Percentiles rank a stretch among this genome's conserved stretches.
phyloP scores from a whole-genome alignment of 1,140 invertebrate genomes.

The Heliconius hermathena region DNA sequence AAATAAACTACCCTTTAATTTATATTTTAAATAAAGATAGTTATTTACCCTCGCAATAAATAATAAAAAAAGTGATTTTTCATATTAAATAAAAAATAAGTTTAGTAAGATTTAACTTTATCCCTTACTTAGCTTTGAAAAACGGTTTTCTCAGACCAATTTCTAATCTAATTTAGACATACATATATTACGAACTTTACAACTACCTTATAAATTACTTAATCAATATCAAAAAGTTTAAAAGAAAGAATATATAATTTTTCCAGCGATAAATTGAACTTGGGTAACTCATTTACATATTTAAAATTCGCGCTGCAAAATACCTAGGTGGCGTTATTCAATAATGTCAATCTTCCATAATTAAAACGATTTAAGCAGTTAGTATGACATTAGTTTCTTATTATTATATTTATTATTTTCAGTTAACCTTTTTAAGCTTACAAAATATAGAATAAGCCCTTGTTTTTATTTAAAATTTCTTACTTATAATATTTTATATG shows the following conservation, averaged over 20 bases:
- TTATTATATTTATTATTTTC: no score
- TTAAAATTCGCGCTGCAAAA: not conserved
- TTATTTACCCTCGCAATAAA: not conserved
- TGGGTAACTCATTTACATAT: constrained; percentile 31
- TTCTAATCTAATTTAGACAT: constrained; percentile 18
- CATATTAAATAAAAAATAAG: no score
- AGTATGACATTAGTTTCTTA: not conserved
- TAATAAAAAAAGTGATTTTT: no score
- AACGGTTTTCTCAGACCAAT: not conserved
- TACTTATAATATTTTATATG: no score
- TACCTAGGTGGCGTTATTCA: constrained; percentile 5
- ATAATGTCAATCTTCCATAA: not conserved
- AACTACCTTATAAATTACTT: constrained; percentile 27
- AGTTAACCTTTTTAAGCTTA: no score
- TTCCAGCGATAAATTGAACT: constrained; percentile 5
- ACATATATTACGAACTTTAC: constrained; percentile 17
- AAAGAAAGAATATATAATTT: constrained; percentile 31
- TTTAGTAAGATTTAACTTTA: not conserved
- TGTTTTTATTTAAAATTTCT: no score
- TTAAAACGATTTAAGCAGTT: not conserved
- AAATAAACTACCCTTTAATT: not conserved
- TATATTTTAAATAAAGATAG: not conserved
- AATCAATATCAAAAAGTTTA: constrained; percentile 32
- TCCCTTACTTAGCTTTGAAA: not conserved
- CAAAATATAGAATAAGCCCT: no score